Percentiles rank a stretch among this genome's conserved stretches.
These are phyloP conservation scores for Echeneis naucrates DNA, from an alignment of 2,797 vertebrate species.

Conservation along the genomic window DNA sequence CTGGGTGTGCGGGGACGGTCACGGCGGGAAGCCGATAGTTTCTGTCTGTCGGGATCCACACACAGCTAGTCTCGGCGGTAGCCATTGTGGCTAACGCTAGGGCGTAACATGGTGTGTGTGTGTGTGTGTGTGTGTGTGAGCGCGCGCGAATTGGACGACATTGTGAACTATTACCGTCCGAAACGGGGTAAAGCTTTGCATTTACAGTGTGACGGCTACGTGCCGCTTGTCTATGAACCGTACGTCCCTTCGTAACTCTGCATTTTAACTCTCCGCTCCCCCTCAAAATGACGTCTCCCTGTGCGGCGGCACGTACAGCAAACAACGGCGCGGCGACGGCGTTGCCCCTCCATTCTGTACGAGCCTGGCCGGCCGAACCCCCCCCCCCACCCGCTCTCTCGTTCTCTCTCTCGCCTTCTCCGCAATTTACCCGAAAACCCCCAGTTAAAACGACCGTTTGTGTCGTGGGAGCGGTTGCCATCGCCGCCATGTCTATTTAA, in stretches of 20 bases:
- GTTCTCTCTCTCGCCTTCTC: too few species aligned
- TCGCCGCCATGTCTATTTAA: not conserved
- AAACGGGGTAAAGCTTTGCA: slow-evolving; percentile 52
- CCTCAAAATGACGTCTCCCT: slow-evolving; percentile 87
- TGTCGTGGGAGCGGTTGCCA: not conserved
- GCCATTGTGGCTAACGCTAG: slow-evolving; percentile 73
- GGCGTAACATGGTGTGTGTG: slow-evolving; percentile 59
- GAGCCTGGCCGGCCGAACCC: slow-evolving; percentile 61
- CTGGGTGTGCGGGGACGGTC: slow-evolving; percentile 10
- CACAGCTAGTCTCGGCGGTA: slow-evolving; percentile 50
- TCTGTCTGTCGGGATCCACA: slow-evolving; percentile 22
- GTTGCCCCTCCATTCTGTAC: slow-evolving; percentile 78
- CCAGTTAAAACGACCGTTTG: not conserved
- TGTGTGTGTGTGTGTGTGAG: too few species aligned
- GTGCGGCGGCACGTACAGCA: slow-evolving; percentile 87
- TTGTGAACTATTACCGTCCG: slow-evolving; percentile 18
- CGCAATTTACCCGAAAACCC: slow-evolving; percentile 1
- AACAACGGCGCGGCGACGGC: slow-evolving; percentile 83
- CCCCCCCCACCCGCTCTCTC: too few species aligned
- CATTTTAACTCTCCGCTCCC: slow-evolving; percentile 82
- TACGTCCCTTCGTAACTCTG: slow-evolving; percentile 82
- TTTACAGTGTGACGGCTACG: slow-evolving; percentile 76
- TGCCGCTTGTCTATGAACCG: slow-evolving; percentile 78
- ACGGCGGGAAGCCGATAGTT: slow-evolving; percentile 19
- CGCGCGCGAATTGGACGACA: slow-evolving; percentile 13